These are phyloP conservation scores for Myripristis jacobus DNA, from an alignment of 2,797 vertebrate species.

Conservation along the genomic window DNA sequence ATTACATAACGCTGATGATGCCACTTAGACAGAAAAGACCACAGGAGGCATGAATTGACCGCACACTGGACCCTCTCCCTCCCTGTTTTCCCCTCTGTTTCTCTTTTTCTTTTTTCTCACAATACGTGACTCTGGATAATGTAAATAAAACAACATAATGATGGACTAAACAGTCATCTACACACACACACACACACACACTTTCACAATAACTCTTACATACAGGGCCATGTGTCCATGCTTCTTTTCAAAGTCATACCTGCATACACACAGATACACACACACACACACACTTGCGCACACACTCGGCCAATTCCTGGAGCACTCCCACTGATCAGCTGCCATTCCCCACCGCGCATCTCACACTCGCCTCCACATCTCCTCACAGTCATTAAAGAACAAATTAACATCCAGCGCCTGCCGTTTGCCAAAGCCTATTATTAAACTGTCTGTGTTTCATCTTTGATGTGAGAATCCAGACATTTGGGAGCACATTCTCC, in stretches of 20 bases:
- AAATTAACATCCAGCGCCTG: conserved; percentile 65
- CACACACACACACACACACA: conserved; percentile 5
- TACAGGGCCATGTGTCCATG: not conserved
- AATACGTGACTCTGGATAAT: too few species aligned
- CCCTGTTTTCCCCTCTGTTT: too few species aligned
- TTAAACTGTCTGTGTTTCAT: conserved; percentile 64
- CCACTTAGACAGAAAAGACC: too few species aligned
- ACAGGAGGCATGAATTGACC: too few species aligned
- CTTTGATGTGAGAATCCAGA: conserved; percentile 63
- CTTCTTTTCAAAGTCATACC: not conserved
- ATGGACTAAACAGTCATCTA: too few species aligned
- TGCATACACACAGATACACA: conserved; percentile 20
- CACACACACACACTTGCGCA: conserved; percentile 5
- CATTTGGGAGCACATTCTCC: conserved; percentile 30
- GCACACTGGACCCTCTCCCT: too few species aligned
- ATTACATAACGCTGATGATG: too few species aligned
- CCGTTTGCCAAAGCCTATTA: conserved; percentile 65
- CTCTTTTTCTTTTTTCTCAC: too few species aligned
- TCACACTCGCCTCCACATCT: conserved; percentile 60
- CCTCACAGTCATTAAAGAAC: conserved; percentile 63
- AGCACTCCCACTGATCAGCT: conserved; percentile 61
- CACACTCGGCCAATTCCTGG: conserved; percentile 29
- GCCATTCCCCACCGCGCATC: conserved; percentile 35
- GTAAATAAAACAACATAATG: too few species aligned
- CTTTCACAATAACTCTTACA: not conserved